A percentile compares a stretch with the other conserved stretches of the same genome.
phyloP scores from a whole-genome alignment of 2,113 vertebrate genomes.

The Vicugna pacos region DNA sequence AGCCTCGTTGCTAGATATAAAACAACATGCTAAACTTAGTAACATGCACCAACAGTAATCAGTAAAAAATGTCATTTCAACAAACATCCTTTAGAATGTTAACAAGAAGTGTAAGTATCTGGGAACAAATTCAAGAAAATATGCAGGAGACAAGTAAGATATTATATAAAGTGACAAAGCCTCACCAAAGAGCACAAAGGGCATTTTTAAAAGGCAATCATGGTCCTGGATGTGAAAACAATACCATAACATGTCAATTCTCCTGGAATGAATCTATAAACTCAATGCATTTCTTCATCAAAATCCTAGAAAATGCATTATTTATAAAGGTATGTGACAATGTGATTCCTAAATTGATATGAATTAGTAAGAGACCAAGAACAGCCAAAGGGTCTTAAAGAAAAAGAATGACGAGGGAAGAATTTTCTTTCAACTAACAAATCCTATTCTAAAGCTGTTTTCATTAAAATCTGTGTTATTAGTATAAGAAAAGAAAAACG shows the following conservation, averaged over 20 bases:
- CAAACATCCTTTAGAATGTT: background rate
- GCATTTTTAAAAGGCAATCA: conserved; percentile 13
- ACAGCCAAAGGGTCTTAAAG: background rate
- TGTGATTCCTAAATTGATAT: background rate
- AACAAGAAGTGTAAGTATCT: background rate
- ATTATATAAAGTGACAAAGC: conserved; percentile 26
- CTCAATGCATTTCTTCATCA: background rate
- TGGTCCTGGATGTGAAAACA: background rate
- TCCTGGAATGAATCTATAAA: background rate
- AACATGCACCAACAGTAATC: background rate
- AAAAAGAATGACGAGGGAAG: conserved; percentile 2
- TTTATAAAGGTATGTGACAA: background rate
- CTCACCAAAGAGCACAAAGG: background rate
- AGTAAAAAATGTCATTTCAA: conserved; percentile 18
- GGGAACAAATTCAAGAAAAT: conserved; percentile 1
- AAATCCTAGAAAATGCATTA: background rate
- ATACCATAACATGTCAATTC: background rate
- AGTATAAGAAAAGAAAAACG: background rate
- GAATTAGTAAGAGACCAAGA: background rate
- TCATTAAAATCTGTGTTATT: background rate
- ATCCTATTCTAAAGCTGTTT: background rate
- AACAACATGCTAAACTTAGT: background rate
- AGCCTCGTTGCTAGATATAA: background rate
- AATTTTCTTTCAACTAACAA: background rate
- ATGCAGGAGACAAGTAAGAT: background rate